Percentiles rank a stretch among this genome's conserved stretches.
Conservation (phyloP, 2,888 invertebrate species). For the Allophyes oxyacanthae region DNA sequence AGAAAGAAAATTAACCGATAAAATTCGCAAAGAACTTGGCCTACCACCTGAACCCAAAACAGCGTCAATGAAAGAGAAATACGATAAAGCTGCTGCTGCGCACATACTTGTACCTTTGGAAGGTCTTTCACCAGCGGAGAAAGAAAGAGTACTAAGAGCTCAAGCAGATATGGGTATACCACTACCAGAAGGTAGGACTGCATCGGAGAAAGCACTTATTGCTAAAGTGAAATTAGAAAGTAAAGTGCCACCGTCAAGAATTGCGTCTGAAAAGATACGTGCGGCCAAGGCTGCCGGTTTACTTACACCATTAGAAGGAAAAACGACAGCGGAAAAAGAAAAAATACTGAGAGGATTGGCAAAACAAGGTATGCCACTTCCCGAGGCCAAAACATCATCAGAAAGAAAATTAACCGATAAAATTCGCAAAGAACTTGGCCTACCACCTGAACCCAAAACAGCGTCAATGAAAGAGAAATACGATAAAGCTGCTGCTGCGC, state of each 20-base stretch:
- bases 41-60: too few species aligned
- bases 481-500: slow-evolving; percentile 58
- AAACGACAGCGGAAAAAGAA: slow-evolving; percentile 57
- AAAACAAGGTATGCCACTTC: slow-evolving; percentile 39
- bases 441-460: slow-evolving; percentile 53
- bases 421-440: slow-evolving; percentile 34
- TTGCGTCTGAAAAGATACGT: slow-evolving; percentile 51
- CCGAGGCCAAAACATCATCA: slow-evolving; percentile 37
- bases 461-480: slow-evolving; percentile 56
- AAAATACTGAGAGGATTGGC: slow-evolving; percentile 55
- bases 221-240: slow-evolving; percentile 21
- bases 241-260: slow-evolving; percentile 2
- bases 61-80: too few species aligned
- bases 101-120: too few species aligned
- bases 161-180: slow-evolving; percentile 52
- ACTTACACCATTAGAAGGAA: slow-evolving; percentile 57
- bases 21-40: too few species aligned
- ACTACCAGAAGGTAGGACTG: slow-evolving; percentile 57
- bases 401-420: slow-evolving; percentile 23
- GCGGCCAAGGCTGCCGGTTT: slow-evolving; percentile 61
- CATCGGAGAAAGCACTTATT: slow-evolving; percentile 52
- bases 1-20: too few species aligned
- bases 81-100: too few species aligned
- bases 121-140: too few species aligned
- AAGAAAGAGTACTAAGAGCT: slow-evolving; percentile 21